These are phyloP conservation scores for Eugnorisma glareosa DNA, from an alignment of 2,888 invertebrate species.

Conservation along the genomic window DNA sequence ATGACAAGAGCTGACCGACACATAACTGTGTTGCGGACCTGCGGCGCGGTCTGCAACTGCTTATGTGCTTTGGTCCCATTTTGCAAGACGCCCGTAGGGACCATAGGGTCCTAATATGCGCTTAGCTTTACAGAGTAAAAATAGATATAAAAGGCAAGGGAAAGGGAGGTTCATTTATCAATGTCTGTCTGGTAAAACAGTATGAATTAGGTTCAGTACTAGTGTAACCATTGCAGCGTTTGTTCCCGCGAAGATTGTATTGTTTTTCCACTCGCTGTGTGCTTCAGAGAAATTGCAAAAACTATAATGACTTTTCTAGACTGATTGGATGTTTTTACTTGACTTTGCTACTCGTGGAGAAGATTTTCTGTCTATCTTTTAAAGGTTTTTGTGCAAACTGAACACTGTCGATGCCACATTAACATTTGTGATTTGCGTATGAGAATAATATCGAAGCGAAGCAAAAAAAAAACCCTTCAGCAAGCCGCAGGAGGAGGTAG, in stretches of 20 bases:
- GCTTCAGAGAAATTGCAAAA: slow-evolving; percentile 37
- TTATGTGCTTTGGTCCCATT: neutral
- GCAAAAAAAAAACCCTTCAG: too few species aligned
- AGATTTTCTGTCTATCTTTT: neutral
- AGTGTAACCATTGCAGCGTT: slow-evolving; percentile 27
- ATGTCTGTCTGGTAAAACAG: slow-evolving; percentile 52
- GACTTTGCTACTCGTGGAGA: neutral
- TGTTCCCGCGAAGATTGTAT: slow-evolving; percentile 13
- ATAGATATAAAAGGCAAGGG: slow-evolving; percentile 26
- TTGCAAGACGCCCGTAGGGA: neutral
- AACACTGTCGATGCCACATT: neutral
- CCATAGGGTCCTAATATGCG: neutral
- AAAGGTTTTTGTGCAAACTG: neutral
- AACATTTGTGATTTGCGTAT: neutral
- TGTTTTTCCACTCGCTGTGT: slow-evolving; percentile 29
- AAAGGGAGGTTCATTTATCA: slow-evolving; percentile 56
- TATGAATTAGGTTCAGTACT: slow-evolving; percentile 37
- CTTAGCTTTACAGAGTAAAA: slow-evolving; percentile 7
- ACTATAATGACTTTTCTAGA: slow-evolving; percentile 29
- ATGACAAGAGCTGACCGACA: neutral
- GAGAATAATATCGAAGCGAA: neutral
- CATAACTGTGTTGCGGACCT: neutral
- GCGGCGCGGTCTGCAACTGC: neutral
- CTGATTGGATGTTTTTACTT: slow-evolving; percentile 6
- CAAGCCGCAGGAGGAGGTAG: too few species aligned